A percentile compares a stretch with the other conserved stretches of the same genome.
These are phyloP conservation scores for Gymnothorax reevesii DNA, from an alignment of 2,797 vertebrate species.

Conservation along the genomic window DNA sequence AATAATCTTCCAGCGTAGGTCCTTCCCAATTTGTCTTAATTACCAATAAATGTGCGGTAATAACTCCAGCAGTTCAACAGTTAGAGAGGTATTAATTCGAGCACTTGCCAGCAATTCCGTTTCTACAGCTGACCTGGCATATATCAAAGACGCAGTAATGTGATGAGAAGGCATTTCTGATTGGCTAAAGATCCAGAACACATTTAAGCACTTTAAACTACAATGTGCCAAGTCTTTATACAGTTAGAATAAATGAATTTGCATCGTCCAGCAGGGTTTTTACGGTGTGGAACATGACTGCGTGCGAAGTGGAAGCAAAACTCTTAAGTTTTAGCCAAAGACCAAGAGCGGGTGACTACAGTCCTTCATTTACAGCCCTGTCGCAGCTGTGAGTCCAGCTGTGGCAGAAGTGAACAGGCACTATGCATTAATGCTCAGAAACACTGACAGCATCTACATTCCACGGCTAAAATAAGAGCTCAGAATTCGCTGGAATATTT, in stretches of 20 bases:
- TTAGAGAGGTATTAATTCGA: no score
- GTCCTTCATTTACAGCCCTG: neutral
- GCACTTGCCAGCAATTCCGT: neutral
- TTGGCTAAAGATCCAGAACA: neutral
- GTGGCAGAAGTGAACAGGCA: neutral
- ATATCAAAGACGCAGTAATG: neutral
- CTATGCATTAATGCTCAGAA: neutral
- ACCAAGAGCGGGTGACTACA: neutral
- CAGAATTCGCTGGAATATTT: neutral
- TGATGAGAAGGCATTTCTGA: neutral
- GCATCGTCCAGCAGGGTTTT: neutral
- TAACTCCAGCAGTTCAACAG: neutral
- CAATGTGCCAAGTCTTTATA: neutral
- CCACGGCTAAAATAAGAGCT: neutral
- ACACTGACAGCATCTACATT: neutral
- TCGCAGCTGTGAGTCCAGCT: neutral
- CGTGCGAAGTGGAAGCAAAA: neutral
- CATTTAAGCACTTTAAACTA: no score
- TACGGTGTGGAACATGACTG: neutral
- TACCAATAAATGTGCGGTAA: neutral
- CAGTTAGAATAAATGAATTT: neutral
- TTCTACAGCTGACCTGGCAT: neutral
- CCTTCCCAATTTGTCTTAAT: neutral
- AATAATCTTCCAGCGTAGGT: neutral
- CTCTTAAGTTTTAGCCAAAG: neutral